phyloP scores from a whole-genome alignment of 2,888 invertebrate species.

The Epinotia ramella region DNA sequence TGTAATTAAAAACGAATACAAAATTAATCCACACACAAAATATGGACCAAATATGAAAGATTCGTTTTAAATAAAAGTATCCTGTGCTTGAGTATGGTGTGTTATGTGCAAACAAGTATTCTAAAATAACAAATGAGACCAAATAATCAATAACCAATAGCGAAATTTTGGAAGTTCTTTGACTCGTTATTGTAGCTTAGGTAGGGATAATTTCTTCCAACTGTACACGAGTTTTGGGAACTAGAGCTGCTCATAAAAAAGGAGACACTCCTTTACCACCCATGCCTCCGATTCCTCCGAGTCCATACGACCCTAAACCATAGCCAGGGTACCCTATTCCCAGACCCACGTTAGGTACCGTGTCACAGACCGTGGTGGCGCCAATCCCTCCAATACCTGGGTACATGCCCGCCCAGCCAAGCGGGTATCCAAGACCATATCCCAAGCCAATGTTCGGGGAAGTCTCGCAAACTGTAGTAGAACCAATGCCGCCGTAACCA shows the following conservation, averaged over 20 bases:
- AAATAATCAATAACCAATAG: slow-evolving; percentile 13
- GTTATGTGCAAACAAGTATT: background rate
- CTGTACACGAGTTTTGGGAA: slow-evolving; percentile 31
- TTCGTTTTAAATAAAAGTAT: no score
- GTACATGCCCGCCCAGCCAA: background rate
- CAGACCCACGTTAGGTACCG: slow-evolving; percentile 1
- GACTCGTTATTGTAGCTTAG: background rate
- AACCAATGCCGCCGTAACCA: background rate
- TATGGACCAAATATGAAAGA: background rate
- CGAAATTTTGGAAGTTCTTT: background rate
- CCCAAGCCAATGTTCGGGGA: background rate
- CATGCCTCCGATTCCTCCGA: background rate
- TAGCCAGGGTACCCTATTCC: background rate
- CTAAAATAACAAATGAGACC: slow-evolving; percentile 36
- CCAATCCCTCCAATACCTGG: background rate
- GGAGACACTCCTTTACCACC: slow-evolving; percentile 38
- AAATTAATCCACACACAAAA: background rate
- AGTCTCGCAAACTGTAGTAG: slow-evolving; percentile 9
- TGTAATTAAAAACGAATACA: background rate
- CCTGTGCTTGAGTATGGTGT: background rate
- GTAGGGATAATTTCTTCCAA: slow-evolving; percentile 3
- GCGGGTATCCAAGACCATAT: background rate
- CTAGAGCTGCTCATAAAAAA: slow-evolving; percentile 61
- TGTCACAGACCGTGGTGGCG: background rate
- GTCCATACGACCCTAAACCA: background rate